phyloP scores from a whole-genome alignment of 2,113 vertebrate genomes.

The Heliornis fulica region DNA sequence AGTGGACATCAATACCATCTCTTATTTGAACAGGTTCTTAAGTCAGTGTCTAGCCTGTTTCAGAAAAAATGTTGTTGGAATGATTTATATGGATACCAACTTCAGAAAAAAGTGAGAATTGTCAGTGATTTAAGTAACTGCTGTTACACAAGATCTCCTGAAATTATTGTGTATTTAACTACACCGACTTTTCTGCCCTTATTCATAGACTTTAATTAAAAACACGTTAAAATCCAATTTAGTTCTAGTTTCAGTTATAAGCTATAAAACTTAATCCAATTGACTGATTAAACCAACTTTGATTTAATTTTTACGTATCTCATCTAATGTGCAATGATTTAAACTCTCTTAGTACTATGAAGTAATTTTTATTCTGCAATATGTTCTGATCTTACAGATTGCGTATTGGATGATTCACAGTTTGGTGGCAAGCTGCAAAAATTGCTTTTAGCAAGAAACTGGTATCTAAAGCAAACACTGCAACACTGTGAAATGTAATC shows the following conservation, averaged over 20 bases:
- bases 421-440: neutral
- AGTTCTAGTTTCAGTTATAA: neutral
- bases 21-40: neutral
- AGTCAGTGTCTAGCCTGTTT: neutral
- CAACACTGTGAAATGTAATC: neutral
- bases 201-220: neutral
- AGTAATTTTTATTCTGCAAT: neutral
- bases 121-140: neutral
- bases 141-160: neutral
- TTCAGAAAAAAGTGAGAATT: neutral
- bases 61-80: neutral
- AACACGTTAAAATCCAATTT: neutral
- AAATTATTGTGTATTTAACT: neutral
- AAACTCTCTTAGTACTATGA: neutral
- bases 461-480: neutral
- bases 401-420: neutral
- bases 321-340: neutral
- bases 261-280: neutral
- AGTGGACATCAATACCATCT: neutral
- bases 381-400: neutral
- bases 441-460: neutral
- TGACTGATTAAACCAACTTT: neutral
- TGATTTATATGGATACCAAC: neutral
- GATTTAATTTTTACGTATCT: neutral
- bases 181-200: neutral